A percentile compares a stretch with the other conserved stretches of the same genome.
phyloP scores from a whole-genome alignment of 2,113 vertebrate species.

The Nothoprocta perdicaria region DNA sequence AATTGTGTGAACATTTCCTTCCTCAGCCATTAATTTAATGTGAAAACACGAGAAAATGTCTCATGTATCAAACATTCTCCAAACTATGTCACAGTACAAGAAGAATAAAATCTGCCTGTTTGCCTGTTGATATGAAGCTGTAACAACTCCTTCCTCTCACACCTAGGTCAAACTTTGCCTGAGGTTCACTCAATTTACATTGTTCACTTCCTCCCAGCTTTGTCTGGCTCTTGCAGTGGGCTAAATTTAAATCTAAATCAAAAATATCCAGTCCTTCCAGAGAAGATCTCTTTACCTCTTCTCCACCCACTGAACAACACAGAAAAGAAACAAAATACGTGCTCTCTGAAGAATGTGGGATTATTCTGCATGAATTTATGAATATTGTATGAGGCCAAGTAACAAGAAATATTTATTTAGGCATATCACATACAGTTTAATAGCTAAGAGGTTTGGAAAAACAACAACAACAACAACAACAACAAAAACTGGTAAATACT shows the following conservation, averaged over 20 bases:
- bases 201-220: constrained; percentile 8
- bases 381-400: not conserved
- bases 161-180: not conserved
- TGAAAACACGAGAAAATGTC: constrained; percentile 24
- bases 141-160: not conserved
- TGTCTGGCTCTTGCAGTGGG: constrained; percentile 3
- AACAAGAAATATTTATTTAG: not conserved
- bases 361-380: not conserved
- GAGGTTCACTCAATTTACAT: not conserved
- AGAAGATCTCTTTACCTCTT: not conserved
- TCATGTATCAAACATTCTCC: constrained; percentile 31
- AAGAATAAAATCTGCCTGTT: not conserved
- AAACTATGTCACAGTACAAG: not conserved
- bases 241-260: not conserved
- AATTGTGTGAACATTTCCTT: not conserved
- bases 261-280: not conserved
- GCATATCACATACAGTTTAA: rapidly evolving
- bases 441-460: not conserved
- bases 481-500: not conserved
- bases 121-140: not conserved
- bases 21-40: not conserved
- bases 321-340: not conserved
- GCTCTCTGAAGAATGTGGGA: not conserved
- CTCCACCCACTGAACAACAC: not conserved
- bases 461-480: not conserved